Base-by-base conservation (phyloP, 2,888 invertebrate species). In the Chalcosyrphus nemorum region DNA sequence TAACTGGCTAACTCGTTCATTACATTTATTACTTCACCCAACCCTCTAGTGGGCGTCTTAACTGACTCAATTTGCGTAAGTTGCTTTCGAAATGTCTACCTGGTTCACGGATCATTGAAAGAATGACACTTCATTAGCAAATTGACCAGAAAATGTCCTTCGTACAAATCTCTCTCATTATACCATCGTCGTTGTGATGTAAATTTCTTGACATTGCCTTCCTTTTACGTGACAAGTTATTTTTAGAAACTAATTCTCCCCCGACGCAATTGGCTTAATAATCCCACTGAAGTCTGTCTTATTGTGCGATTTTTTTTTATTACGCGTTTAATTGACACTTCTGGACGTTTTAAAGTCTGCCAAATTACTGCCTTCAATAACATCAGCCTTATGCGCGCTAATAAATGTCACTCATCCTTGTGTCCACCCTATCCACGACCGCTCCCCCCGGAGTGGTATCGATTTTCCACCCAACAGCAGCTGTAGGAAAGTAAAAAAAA, bases 391-490 rank as follows among this genome's bases (percentile, higher is more conserved):
- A 63, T 41, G 54, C 24, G n/a, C 17, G 7, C 27, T 24, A 24
- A 9, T 45, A 63, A 56, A 54, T 35, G 24, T 24, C 15, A 54
- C 21, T 41, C 56, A 11, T 11, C 11, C 29, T 24, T 65, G 15
- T n/a, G n/a, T 38, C 24, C 6, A 38, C 0, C 52, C 11, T 1
- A 21, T 47, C 50, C 24, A 35, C 50, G 9, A 7, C 32, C 32
- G 11, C 32, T 9, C 32, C 32, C 9, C 29, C 19, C 15, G 2
- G 11, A 2, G 13, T 5, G 5, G 52, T 68, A 76, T 68, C 52
- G 66, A 76, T 68, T 66, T 65, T 74, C 32, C n/a, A 2, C 11
- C 9, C 5, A 47, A 66, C n/a, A 41, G 50, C 41, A 45, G 45
- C 45, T 54, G 68, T 70, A 45, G 32, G 11, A 32, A 32, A 32